A percentile compares a stretch with the other conserved stretches of the same genome.
Evolutionary conservation across 30 jellyfish, hydroid and myxozoan species (phyloP).

Genomic region (Hydra vulgaris): DNA sequence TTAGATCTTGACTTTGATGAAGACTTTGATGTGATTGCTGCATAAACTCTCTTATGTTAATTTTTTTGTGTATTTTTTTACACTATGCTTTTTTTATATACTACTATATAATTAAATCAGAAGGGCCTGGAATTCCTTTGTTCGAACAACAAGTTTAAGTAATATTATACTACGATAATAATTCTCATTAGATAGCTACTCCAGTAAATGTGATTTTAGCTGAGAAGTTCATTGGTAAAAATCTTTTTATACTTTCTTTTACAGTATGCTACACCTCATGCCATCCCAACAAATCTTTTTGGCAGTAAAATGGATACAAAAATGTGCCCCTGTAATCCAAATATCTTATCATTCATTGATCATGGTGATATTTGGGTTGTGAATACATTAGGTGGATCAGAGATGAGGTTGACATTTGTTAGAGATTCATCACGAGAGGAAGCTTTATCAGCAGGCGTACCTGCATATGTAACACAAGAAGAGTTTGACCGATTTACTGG

Average conservation of each 20-base stretch:
- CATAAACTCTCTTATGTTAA: too few species aligned
- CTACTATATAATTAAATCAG: too few species aligned
- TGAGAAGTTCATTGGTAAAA: background rate
- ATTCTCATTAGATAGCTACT: too few species aligned
- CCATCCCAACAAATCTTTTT: conserved; percentile 38
- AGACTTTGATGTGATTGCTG: too few species aligned
- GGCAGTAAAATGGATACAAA: conserved; percentile 85
- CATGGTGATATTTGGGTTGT: conserved; percentile 72
- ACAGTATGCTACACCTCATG: conserved; percentile 45
- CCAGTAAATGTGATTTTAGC: too few species aligned
- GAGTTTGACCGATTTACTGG: conserved; percentile 90
- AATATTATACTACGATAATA: too few species aligned
- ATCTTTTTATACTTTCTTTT: too few species aligned
- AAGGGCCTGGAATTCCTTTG: too few species aligned
- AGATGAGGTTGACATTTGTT: conserved; percentile 67
- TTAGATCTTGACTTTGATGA: too few species aligned
- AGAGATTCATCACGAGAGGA: conserved; percentile 63
- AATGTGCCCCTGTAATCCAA: conserved; percentile 67
- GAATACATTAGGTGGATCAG: conserved; percentile 48
- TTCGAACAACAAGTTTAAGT: too few species aligned
- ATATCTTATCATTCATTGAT: conserved; percentile 53
- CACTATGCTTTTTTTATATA: too few species aligned
- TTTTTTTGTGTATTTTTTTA: too few species aligned
- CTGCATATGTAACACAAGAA: conserved; percentile 77
- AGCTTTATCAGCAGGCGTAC: conserved; percentile 76